Evolutionary conservation across 2,113 vertebrate genomes (phyloP).

Genomic region (Aix galericulata): DNA sequence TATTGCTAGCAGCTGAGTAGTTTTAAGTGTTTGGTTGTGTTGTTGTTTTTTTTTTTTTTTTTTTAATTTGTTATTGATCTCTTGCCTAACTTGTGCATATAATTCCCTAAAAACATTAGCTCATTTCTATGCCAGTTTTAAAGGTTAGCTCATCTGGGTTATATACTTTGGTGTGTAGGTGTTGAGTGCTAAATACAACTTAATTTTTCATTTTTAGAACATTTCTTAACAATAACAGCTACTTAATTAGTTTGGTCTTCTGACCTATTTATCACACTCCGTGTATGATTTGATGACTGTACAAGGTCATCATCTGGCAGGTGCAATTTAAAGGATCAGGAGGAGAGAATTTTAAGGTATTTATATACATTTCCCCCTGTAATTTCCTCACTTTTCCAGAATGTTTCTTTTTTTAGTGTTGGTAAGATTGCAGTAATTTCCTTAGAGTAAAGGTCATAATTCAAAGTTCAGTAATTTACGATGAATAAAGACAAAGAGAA

Average conservation of each 20-base stretch:
- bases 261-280: background rate
- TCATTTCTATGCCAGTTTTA: constrained; percentile 64
- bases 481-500: background rate
- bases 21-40: background rate
- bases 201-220: constrained; percentile 66
- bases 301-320: background rate
- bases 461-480: background rate
- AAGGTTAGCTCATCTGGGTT: constrained; percentile 74
- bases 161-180: constrained; percentile 66
- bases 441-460: background rate
- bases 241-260: constrained; percentile 57
- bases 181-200: constrained; percentile 68
- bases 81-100: constrained; percentile 65
- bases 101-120: constrained; percentile 72
- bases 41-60: background rate
- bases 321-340: background rate
- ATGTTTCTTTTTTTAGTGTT: background rate
- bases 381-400: background rate
- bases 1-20: constrained; percentile 62
- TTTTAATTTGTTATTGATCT: constrained; percentile 60
- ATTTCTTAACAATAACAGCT: constrained; percentile 39
- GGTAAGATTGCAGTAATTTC: background rate
- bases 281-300: background rate
- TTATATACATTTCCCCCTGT: background rate
- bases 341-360: background rate